These are phyloP conservation scores for Monopterus albus DNA, from an alignment of 2,113 vertebrate genomes.

Conservation along the genomic window DNA sequence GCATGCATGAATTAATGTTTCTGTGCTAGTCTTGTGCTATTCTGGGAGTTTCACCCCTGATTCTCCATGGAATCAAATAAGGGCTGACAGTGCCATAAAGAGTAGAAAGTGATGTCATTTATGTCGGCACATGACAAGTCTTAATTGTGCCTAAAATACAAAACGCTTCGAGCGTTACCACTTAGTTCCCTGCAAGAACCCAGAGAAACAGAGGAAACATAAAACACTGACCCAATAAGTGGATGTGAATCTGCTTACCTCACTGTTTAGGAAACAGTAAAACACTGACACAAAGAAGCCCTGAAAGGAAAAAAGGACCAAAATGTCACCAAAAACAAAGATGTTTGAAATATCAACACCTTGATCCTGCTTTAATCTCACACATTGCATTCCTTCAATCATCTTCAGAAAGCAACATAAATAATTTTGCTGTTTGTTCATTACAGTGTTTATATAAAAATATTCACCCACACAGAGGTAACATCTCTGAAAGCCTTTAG, in stretches of 20 bases:
- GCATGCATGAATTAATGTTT: too few relatives aligned
- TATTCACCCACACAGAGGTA: neutral
- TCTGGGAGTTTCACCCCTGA: conserved; percentile 43
- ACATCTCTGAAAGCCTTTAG: too few relatives aligned
- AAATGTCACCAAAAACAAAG: conserved; percentile 18
- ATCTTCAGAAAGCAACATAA: neutral
- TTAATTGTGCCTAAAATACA: conserved; percentile 63
- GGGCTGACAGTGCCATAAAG: conserved; percentile 56
- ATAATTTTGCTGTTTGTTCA: neutral
- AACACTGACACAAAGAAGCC: conserved; percentile 94
- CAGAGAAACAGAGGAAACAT: neutral
- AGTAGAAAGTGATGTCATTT: conserved; percentile 63
- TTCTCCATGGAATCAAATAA: conserved; percentile 43
- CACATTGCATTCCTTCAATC: conserved; percentile 21
- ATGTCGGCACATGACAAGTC: conserved; percentile 47
- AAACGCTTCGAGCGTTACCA: conserved; percentile 7
- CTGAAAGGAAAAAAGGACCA: conserved; percentile 70
- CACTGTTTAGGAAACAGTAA: conserved; percentile 94
- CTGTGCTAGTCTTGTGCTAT: conserved; percentile 38
- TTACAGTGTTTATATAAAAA: conserved; percentile 16
- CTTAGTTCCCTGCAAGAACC: neutral
- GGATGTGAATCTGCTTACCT: conserved; percentile 83
- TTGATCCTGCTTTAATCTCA: conserved; percentile 44
- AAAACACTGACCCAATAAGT: conserved; percentile 49
- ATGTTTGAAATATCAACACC: conserved; percentile 17